Percentiles rank a stretch among this genome's conserved stretches.
phyloP scores from a whole-genome alignment of 2,888 invertebrate species.

The Lacanobia wlatinum region DNA sequence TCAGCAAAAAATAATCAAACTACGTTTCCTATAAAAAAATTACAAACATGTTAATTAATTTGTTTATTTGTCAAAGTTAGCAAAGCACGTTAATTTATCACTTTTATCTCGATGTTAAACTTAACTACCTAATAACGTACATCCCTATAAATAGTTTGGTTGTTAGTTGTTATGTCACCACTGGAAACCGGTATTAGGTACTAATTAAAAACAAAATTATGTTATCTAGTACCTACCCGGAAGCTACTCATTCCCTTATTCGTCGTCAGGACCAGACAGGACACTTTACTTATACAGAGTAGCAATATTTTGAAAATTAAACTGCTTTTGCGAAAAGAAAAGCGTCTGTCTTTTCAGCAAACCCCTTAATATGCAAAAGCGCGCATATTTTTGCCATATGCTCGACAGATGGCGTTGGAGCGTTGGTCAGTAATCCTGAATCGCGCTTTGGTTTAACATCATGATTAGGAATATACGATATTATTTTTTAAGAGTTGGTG shows the following conservation, averaged over 20 bases:
- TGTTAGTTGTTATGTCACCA: not conserved
- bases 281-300: no score
- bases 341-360: no score
- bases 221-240: not conserved
- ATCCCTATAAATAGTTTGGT: not conserved
- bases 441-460: no score
- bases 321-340: not conserved
- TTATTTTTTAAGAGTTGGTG: no score
- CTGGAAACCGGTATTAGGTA: not conserved
- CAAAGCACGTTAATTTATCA: conserved; percentile 10
- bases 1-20: not conserved
- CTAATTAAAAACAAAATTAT: not conserved
- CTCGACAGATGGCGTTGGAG: not conserved
- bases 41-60: conserved; percentile 12
- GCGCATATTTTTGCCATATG: not conserved
- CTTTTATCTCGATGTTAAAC: not conserved
- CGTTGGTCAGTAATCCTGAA: no score
- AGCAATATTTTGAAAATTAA: not conserved
- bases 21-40: not conserved
- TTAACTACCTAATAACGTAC: not conserved
- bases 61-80: not conserved
- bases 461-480: no score
- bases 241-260: not conserved
- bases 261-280: no score
- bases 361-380: not conserved